A percentile compares a stretch with the other conserved stretches of the same genome.
These are phyloP conservation scores for Drosophila histrio DNA, from an alignment of 2,888 invertebrate species.

Conservation along the genomic window DNA sequence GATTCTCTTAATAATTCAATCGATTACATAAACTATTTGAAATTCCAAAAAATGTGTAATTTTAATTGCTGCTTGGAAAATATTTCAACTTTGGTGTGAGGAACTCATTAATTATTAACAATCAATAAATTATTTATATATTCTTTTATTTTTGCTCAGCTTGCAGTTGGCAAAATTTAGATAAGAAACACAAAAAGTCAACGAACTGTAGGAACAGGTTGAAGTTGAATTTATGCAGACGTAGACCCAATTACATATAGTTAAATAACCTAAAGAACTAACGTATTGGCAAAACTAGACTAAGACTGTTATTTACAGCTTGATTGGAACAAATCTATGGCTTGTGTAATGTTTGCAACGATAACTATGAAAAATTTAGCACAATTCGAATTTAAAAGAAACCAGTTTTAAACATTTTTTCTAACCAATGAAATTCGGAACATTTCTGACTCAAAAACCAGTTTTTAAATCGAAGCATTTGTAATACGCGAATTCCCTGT, in stretches of 20 bases:
- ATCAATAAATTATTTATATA: slow-evolving; percentile 15
- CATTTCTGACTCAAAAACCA: slow-evolving; percentile 26
- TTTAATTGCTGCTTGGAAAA: background rate
- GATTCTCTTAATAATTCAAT: too few relatives aligned
- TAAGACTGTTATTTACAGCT: slow-evolving; percentile 31
- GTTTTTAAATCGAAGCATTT: slow-evolving; percentile 21
- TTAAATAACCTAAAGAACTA: slow-evolving; percentile 41
- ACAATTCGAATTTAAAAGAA: slow-evolving; percentile 40
- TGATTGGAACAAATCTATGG: slow-evolving; percentile 48
- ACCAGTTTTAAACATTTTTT: slow-evolving; percentile 50
- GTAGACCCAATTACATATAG: slow-evolving; percentile 65
- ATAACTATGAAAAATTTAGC: slow-evolving; percentile 49
- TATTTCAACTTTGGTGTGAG: slow-evolving; percentile 2
- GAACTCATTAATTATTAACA: background rate
- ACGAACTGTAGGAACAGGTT: slow-evolving; percentile 48
- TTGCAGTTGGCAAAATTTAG: background rate
- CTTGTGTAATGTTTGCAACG: slow-evolving; percentile 45
- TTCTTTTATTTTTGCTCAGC: slow-evolving; percentile 2
- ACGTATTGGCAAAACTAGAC: slow-evolving; percentile 29
- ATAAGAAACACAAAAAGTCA: slow-evolving; percentile 41
- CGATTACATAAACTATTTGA: background rate
- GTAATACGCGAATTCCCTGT: slow-evolving; percentile 11
- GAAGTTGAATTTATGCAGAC: slow-evolving; percentile 52
- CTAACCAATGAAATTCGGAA: slow-evolving; percentile 11
- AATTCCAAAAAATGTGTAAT: background rate